Base-by-base conservation (phyloP, 2,888 invertebrate species). In the Vesta saturnalis region DNA sequence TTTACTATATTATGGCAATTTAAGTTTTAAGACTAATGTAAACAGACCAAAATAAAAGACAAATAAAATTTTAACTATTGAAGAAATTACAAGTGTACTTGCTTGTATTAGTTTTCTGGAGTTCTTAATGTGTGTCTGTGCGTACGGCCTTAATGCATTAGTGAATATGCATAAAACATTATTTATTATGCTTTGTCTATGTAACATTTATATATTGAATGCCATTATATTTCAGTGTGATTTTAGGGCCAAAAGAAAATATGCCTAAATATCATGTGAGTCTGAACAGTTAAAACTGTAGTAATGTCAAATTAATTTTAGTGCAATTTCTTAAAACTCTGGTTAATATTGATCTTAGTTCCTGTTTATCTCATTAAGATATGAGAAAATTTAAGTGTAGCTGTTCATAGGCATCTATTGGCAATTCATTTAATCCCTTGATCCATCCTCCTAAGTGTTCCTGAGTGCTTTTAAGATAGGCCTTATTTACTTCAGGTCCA, bases 181-280 rank as follows among this genome's bases (percentile, higher is more conserved):
- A 39, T 30, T 18, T 43, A 43, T 18, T 43, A 30, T 30, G 52
- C 15, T n/a, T 30, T 22, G 49, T 22, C 18, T 49, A 14, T 23
- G 16, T 21, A 60, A 49, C 22, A 52, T 60, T 60, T 60, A 23
- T n/a, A n/a, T 35, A 58, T 12, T 4, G 21, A 39, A 5, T 10
- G 46, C 1, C 12, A 21, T 47, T 60, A 6, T 8, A 46, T 60
- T 43, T 47, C 1, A 23, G 60, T 16, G n/a, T 65, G 59, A 52
- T 54, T 56, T 61, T 61, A 52, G 61, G 74, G 72, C 72, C 67
- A 69, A 71, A 72, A 70, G 67, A 74, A 75, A 72, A 69, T 73
- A 74, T 76, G 76, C 76, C 76, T 76, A 73, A 73, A 70, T 71
- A 70, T 73, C 73, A 72, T 71, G 74, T 72, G 58, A 63, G 65